Conservation (phyloP, 2,888 invertebrate genomes). For the Orchestes rusci region DNA sequence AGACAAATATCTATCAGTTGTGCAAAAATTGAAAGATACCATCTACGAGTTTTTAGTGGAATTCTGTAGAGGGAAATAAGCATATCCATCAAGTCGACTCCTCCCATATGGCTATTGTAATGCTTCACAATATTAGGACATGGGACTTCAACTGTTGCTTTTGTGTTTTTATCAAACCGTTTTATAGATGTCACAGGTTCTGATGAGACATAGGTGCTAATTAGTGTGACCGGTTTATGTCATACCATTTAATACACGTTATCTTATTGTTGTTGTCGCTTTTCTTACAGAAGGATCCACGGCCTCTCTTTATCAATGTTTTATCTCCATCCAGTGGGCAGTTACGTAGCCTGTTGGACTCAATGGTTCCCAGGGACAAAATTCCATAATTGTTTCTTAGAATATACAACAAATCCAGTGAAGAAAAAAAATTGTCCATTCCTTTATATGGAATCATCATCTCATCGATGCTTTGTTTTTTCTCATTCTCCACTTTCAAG, state of each 20-base stretch:
- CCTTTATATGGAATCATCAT: background rate
- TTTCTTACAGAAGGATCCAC: background rate
- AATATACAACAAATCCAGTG: slow-evolving; percentile 7
- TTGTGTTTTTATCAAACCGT: background rate
- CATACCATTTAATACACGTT: background rate
- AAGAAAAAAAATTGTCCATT: slow-evolving; percentile 9
- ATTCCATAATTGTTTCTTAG: slow-evolving; percentile 2
- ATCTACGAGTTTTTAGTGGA: background rate
- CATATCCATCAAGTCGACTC: background rate
- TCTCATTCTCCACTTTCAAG: too few relatives aligned
- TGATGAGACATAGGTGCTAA: background rate
- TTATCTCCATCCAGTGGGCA: background rate
- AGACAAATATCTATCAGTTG: background rate
- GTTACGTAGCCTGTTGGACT: background rate
- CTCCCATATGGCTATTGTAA: background rate
- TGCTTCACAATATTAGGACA: background rate
- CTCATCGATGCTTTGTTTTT: slow-evolving; percentile 4
- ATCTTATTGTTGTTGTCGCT: background rate
- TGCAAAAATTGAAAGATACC: background rate
- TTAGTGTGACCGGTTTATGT: background rate
- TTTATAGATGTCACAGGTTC: background rate
- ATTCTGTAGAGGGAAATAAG: background rate
- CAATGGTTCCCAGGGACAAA: background rate
- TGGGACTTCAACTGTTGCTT: background rate
- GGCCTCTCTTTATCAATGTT: background rate